phyloP scores from a whole-genome alignment of 2,797 vertebrate genomes.

The Simalia tracyae region DNA sequence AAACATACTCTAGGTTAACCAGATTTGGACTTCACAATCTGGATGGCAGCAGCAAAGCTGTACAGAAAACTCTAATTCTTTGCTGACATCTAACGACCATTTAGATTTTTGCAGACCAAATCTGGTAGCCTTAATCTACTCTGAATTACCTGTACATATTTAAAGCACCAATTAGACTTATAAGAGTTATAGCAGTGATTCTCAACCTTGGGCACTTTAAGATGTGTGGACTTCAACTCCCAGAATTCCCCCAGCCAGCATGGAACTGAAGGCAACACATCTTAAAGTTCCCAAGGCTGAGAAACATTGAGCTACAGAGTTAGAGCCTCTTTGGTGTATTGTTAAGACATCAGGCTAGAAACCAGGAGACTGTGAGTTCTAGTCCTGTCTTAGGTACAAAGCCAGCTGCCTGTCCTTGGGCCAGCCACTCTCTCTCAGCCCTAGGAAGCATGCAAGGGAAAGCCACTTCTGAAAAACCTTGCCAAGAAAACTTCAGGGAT shows the following conservation, averaged over 20 bases:
- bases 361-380: neutral
- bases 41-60: neutral
- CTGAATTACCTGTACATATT: neutral
- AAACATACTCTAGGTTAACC: neutral
- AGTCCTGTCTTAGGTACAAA: neutral
- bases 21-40: neutral
- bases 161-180: neutral
- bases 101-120: neutral
- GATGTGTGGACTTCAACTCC: too few relatives aligned
- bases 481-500: neutral
- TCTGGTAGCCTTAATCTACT: neutral
- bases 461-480: neutral
- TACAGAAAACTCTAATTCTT: neutral
- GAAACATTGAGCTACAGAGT: neutral
- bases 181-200: neutral
- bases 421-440: neutral
- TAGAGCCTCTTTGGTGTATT: neutral
- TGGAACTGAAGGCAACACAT: too few relatives aligned
- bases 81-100: neutral
- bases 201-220: too few relatives aligned
- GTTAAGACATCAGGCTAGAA: neutral
- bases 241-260: too few relatives aligned
- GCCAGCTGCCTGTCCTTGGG: neutral
- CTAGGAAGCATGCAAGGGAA: neutral
- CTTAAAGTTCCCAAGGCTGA: too few relatives aligned